phyloP scores from a whole-genome alignment of 2,113 vertebrate genomes.

The Apodemus sylvaticus region DNA sequence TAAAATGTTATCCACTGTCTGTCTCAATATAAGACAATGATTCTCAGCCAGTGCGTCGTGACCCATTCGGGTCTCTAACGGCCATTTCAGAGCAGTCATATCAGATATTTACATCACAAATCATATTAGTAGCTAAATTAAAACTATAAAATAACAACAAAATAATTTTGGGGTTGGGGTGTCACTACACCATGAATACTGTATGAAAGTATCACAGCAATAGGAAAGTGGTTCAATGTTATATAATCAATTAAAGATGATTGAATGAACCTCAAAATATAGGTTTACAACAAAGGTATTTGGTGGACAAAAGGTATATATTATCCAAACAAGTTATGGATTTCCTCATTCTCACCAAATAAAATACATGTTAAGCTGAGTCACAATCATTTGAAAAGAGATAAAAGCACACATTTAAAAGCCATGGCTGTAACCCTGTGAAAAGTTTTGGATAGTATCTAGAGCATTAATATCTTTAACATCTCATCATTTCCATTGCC shows the following conservation, averaged over 20 bases:
- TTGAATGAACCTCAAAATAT: background rate
- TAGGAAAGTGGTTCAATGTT: background rate
- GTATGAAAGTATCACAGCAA: background rate
- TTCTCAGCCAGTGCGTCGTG: background rate
- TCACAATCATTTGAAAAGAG: background rate
- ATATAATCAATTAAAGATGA: background rate
- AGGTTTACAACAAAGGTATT: background rate
- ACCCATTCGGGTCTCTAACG: background rate
- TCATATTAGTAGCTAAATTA: background rate
- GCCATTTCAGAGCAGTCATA: background rate
- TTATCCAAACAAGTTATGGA: background rate
- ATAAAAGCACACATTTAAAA: background rate
- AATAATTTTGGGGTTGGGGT: background rate
- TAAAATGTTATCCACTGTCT: background rate
- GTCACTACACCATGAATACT: background rate
- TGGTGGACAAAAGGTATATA: background rate
- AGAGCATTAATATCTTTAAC: background rate
- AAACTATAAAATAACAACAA: background rate
- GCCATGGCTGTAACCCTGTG: background rate
- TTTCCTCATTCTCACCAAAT: background rate
- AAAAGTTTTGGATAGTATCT: background rate
- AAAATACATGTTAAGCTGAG: background rate
- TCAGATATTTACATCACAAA: background rate
- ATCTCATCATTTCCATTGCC: background rate
- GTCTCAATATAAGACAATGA: background rate